Conservation (phyloP, 2,888 invertebrate genomes). For the Nephrotoma flavescens region DNA sequence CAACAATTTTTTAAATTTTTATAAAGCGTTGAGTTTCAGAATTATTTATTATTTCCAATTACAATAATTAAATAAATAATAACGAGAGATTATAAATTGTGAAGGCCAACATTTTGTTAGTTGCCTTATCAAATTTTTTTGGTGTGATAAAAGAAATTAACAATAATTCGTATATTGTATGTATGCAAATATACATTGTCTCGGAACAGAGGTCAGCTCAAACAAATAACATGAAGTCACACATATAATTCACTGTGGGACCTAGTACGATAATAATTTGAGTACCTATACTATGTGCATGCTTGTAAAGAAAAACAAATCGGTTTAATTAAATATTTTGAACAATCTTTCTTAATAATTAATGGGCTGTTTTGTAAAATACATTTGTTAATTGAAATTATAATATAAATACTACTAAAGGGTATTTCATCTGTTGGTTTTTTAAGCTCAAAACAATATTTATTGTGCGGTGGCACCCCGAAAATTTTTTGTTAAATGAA, state of each 20-base stretch:
- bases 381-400: not conserved
- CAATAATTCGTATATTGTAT: not conserved
- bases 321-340: not conserved
- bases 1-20: not conserved
- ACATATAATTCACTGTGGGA: not conserved
- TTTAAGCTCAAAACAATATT: no score
- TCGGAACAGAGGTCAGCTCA: not conserved
- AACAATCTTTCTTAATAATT: not conserved
- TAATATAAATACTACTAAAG: not conserved
- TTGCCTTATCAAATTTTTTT: not conserved
- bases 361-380: not conserved
- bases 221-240: not conserved
- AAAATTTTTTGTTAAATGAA: no score
- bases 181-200: not conserved
- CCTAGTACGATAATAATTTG: not conserved
- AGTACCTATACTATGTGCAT: not conserved
- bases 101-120: not conserved
- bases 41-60: not conserved
- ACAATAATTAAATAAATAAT: not conserved
- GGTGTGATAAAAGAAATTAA: not conserved
- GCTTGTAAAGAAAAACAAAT: not conserved
- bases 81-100: not conserved
- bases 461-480: no score
- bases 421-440: not conserved
- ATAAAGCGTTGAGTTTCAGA: not conserved